Conservation (phyloP, 2,888 invertebrate genomes). For the Frankliniella fusca region DNA sequence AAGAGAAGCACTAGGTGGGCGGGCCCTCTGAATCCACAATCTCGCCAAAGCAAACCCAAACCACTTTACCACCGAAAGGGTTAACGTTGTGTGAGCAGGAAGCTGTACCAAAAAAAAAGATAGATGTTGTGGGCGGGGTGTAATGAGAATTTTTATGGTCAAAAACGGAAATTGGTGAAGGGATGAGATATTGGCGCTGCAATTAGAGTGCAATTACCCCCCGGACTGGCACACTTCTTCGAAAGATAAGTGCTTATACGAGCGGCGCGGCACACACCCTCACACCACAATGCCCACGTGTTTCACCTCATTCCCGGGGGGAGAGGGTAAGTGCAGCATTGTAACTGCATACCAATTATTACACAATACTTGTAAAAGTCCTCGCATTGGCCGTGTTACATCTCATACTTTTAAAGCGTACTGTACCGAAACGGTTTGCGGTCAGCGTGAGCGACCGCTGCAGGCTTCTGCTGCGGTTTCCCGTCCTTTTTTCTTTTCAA, state of each 20-base stretch:
- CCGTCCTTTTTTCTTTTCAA: not conserved
- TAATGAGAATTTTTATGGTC: conserved; percentile 23
- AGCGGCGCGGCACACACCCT: not conserved
- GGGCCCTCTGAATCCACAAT: no score
- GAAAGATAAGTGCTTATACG: not conserved
- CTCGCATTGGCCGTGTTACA: no score
- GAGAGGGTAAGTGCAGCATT: not conserved
- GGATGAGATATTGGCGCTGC: not conserved
- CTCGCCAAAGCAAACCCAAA: not conserved
- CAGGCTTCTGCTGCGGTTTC: not conserved
- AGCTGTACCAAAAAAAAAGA: not conserved
- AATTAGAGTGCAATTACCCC: not conserved
- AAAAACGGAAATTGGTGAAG: conserved; percentile 18
- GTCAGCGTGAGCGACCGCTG: not conserved
- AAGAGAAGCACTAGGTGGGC: no score
- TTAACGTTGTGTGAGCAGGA: not conserved
- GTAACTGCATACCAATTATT: no score
- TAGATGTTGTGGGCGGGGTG: conserved; percentile 8
- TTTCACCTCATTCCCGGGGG: no score
- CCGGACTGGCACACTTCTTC: not conserved
- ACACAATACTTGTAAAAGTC: no score
- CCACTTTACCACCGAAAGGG: not conserved
- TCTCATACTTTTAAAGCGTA: not conserved
- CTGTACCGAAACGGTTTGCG: not conserved
- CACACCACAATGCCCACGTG: not conserved